Evolutionary conservation across 2,113 vertebrate species (phyloP), one percentile per base, ranked within the genome.

Genomic region (Tylochromis polylepis): DNA sequence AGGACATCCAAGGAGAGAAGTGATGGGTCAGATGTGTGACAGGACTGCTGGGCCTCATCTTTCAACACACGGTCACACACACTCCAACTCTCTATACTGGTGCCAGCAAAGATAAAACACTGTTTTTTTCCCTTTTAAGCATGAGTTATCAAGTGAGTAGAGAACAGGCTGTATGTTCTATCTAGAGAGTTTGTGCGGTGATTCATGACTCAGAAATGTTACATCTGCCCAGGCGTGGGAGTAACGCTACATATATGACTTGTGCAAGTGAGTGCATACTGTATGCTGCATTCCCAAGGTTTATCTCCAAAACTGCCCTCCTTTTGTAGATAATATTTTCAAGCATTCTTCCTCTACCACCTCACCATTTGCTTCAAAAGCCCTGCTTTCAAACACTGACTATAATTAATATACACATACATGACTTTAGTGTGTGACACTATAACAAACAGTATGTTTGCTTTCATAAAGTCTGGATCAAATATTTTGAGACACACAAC

Each of bases 111-210:
- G 83, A 85, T 89, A 75, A 86, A 88, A 41, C 27, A 27, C 59
- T 59, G 43, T 10, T 65, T 36, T 29, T 84, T 80, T 80, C 6
- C 1, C 5, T 46, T 81, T 77, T 4, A 70, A 80, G 24, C 59
- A 15, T 22, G 49, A 8, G 82, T 36, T 79, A 43, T 80, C 27
- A 59, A 31, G 60, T 89, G 62, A 58, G 79, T 7, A 67, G 55
- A 86, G 81, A 38, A 84, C 91, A 91, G 5, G 2, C 65, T 75
- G 89, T 82, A 82, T 58, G 87, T 87, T 82, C 79, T 46, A 29
- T 57, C 53, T 56, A n/a, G 34, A 80, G 16, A 62, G 38, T 56
- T n/a, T 46, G 16, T 62, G 67, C 1, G 2, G 29, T 91, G 90
- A 93, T 75, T 93, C 89, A 90, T 8, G 7, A 43, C 27, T 77